Conservation (phyloP, 2,113 vertebrate genomes). For the Corapipo altera region DNA sequence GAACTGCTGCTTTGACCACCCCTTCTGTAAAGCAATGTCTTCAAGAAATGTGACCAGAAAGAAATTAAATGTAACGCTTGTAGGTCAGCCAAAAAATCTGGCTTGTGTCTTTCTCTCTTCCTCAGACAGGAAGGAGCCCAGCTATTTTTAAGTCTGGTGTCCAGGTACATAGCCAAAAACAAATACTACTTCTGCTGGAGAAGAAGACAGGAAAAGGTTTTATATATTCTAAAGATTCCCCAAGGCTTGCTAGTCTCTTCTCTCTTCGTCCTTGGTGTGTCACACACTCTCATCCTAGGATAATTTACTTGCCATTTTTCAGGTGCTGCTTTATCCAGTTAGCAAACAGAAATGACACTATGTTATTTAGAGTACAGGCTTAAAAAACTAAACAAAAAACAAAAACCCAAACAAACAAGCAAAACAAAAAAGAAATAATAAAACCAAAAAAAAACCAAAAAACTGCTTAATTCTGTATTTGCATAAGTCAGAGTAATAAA, state of each 20-base stretch:
- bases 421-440: too few species aligned
- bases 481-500: neutral
- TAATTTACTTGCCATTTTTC: neutral
- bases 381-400: neutral
- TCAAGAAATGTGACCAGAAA: constrained; percentile 6
- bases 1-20: constrained; percentile 4
- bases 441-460: neutral
- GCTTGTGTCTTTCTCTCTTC: constrained; percentile 33
- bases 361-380: neutral
- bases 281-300: neutral
- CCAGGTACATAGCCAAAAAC: constrained; percentile 40
- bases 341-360: neutral
- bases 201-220: neutral
- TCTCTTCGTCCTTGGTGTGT: neutral
- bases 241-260: neutral
- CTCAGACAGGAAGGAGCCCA: constrained; percentile 34
- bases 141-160: constrained; percentile 39
- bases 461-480: neutral
- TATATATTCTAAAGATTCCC: neutral
- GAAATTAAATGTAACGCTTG: constrained; percentile 7
- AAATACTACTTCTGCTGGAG: constrained; percentile 8
- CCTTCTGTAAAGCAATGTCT: neutral
- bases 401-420: neutral
- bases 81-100: constrained; percentile 42
- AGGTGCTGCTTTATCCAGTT: neutral